Evolutionary conservation across 2,113 vertebrate species (phyloP).

Genomic region (Nansenia antarctica): DNA sequence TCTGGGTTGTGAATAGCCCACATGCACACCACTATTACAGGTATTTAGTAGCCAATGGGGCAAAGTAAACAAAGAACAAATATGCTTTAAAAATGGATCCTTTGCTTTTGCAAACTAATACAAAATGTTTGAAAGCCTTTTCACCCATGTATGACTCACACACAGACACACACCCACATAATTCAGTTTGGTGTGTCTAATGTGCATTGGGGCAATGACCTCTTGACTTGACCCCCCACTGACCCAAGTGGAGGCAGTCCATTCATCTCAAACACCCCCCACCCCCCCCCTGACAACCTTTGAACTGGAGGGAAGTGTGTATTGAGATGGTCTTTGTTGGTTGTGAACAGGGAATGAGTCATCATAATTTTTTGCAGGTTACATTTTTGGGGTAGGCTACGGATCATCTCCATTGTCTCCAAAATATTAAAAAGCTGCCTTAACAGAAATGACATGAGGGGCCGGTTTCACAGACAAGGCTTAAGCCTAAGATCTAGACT

Average conservation of each 20-base stretch:
- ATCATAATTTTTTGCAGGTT: no score
- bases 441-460: no score
- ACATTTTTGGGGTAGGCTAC: no score
- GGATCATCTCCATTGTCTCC: no score
- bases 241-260: constrained; percentile 28
- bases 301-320: constrained; percentile 59
- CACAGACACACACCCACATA: neutral
- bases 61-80: constrained; percentile 31
- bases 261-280: constrained; percentile 34
- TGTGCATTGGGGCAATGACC: constrained; percentile 16
- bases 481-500: no score
- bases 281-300: constrained; percentile 27
- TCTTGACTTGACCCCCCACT: constrained; percentile 33
- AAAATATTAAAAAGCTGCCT: no score
- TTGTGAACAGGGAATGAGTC: constrained; percentile 13
- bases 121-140: neutral
- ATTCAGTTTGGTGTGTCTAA: neutral
- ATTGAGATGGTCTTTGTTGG: constrained; percentile 56
- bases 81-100: neutral
- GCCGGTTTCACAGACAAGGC: no score
- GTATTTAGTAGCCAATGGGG: constrained; percentile 19
- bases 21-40: neutral
- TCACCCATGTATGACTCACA: neutral
- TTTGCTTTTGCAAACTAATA: neutral
- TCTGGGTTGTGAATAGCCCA: neutral